These are phyloP conservation scores for Gymnothorax javanicus DNA, from an alignment of 2,797 vertebrate genomes.

Conservation along the genomic window DNA sequence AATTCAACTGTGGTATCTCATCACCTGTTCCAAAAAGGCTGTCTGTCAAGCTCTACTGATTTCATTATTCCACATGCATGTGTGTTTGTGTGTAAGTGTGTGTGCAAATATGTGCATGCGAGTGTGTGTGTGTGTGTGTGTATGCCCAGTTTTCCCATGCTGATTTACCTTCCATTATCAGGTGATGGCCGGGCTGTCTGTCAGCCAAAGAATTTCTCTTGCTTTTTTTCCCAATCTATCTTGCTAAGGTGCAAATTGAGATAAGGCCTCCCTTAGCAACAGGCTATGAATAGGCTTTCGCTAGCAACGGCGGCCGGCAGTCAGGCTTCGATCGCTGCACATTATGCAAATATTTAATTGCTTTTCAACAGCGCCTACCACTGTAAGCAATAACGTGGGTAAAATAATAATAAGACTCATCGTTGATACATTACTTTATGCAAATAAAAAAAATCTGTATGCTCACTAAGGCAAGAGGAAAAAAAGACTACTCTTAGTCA, in stretches of 20 bases:
- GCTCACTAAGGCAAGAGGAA: not conserved
- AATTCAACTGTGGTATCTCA: not conserved
- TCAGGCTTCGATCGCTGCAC: not conserved
- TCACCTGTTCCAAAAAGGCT: not conserved
- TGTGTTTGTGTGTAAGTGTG: not conserved
- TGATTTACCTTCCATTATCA: not conserved
- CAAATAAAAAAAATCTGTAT: not conserved
- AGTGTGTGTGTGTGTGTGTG: not conserved
- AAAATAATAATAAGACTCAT: conserved; percentile 20
- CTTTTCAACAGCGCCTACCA: conserved; percentile 19
- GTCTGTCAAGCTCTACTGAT: not conserved
- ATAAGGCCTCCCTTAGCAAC: conserved; percentile 28
- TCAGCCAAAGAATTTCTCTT: conserved; percentile 23
- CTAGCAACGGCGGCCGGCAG: conserved; percentile 22
- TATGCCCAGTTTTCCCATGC: not conserved
- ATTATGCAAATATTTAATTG: conserved; percentile 36
- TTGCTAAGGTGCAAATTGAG: conserved; percentile 26
- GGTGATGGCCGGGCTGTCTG: not conserved
- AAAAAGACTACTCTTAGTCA: not conserved
- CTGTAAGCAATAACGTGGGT: conserved; percentile 14
- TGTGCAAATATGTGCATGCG: not conserved
- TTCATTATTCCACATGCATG: not conserved
- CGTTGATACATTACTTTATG: not conserved
- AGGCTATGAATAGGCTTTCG: not conserved
- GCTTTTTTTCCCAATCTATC: conserved; percentile 20